Evolutionary conservation across 92 coral and sea anemone genomes (phyloP).

Genomic region (Phymanthus crucifer): DNA sequence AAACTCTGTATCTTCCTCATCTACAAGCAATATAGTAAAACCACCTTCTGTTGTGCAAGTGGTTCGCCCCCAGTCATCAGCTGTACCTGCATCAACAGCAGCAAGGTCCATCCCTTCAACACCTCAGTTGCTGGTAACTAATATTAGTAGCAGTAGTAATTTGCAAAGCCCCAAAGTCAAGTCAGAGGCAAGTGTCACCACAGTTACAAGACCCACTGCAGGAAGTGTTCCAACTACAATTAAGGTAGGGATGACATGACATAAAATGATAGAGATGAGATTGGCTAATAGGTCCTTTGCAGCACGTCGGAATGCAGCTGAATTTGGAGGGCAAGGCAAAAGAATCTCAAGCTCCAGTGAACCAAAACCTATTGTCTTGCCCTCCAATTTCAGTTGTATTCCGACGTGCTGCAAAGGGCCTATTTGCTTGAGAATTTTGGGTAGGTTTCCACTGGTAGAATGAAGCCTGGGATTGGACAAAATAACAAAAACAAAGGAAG

Average conservation of each 20-base stretch:
- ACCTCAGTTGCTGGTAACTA: slow-evolving; percentile 39
- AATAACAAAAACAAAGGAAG: too few relatives aligned
- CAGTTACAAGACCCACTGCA: slow-evolving; percentile 15
- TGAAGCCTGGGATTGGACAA: too few relatives aligned
- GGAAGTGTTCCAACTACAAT: not conserved
- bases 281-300: too few relatives aligned
- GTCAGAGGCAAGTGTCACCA: slow-evolving; percentile 34
- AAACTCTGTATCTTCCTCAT: slow-evolving; percentile 53
- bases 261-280: not conserved
- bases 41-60: slow-evolving; percentile 33
- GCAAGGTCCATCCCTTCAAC: slow-evolving; percentile 23
- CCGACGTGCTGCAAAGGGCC: too few relatives aligned
- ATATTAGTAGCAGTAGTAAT: slow-evolving; percentile 23
- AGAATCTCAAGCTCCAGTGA: too few relatives aligned
- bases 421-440: too few relatives aligned
- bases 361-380: too few relatives aligned
- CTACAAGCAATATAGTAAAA: slow-evolving; percentile 23
- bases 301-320: too few relatives aligned
- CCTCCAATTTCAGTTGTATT: too few relatives aligned
- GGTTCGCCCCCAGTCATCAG: slow-evolving; percentile 25
- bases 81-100: slow-evolving; percentile 34
- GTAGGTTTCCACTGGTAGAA: too few relatives aligned
- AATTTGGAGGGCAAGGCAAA: too few relatives aligned
- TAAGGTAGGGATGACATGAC: not conserved
- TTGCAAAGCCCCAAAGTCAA: slow-evolving; percentile 36